Evolutionary conservation across 2,888 invertebrate species (phyloP).

Genomic region (Podabrus alpinus): DNA sequence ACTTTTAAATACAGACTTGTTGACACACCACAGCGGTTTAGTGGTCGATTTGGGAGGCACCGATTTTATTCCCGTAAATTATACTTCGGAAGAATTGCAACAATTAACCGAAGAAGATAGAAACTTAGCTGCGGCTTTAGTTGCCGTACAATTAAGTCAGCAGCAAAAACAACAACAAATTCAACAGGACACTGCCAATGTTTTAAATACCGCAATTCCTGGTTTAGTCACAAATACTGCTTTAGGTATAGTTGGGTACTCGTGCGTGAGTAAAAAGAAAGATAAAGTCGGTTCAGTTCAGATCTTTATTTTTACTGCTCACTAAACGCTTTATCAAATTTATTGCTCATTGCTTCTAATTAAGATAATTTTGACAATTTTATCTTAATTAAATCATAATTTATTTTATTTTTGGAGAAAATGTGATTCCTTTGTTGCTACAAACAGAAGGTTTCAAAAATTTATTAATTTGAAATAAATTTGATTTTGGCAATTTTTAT

Average conservation of each 20-base stretch:
- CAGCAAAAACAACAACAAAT: slow-evolving; percentile 63
- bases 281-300: too few relatives aligned
- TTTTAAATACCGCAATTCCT: slow-evolving; percentile 39
- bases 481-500: too few relatives aligned
- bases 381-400: too few relatives aligned
- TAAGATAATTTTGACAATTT: too few relatives aligned
- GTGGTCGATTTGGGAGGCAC: slow-evolving; percentile 53
- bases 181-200: slow-evolving; percentile 44
- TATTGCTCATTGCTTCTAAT: too few relatives aligned
- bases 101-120: slow-evolving; percentile 64
- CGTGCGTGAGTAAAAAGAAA: too few relatives aligned
- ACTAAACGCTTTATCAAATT: too few relatives aligned
- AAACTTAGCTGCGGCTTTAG: slow-evolving; percentile 64
- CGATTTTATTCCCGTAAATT: slow-evolving; percentile 54
- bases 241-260: slow-evolving; percentile 12
- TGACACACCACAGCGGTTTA: slow-evolving; percentile 52
- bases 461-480: too few relatives aligned
- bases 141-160: slow-evolving; percentile 65
- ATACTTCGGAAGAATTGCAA: slow-evolving; percentile 54
- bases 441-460: too few relatives aligned
- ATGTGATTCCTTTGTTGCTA: too few relatives aligned
- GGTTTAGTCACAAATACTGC: slow-evolving; percentile 33
- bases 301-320: too few relatives aligned
- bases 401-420: too few relatives aligned
- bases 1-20: slow-evolving; percentile 50